Percentiles rank a stretch among this genome's conserved stretches.
phyloP scores from a whole-genome alignment of 2,797 vertebrate species.

The Gymnothorax javanicus region DNA sequence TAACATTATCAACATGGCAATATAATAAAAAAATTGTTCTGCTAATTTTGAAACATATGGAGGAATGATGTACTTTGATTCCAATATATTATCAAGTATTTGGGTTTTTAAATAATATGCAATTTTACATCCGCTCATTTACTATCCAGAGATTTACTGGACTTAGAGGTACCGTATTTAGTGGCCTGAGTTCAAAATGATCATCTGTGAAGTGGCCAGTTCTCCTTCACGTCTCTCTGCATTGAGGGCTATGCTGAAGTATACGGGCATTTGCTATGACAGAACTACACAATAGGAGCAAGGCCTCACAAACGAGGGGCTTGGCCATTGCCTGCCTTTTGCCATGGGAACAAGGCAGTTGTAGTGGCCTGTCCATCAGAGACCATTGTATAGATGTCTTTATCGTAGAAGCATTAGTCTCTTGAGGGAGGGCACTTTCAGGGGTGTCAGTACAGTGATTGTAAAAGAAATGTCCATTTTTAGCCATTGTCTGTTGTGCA shows the following conservation, averaged over 20 bases:
- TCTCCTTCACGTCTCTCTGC: slow-evolving; percentile 1
- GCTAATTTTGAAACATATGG: too few species aligned
- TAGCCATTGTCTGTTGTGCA: neutral
- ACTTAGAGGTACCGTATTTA: neutral
- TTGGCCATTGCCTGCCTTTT: neutral
- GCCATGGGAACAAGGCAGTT: slow-evolving; percentile 29
- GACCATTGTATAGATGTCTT: neutral
- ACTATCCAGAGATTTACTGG: neutral
- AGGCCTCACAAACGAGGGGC: slow-evolving; percentile 8
- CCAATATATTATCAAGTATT: too few species aligned
- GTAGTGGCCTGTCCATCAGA: neutral
- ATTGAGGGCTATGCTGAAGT: neutral
- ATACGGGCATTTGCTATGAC: neutral
- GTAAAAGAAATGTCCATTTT: neutral
- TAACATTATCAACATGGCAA: too few species aligned
- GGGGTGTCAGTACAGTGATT: neutral
- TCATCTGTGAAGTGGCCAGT: neutral
- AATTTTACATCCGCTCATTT: neutral
- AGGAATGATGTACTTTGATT: too few species aligned
- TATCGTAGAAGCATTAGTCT: slow-evolving; percentile 21
- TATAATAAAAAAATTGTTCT: too few species aligned
- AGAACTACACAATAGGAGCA: neutral
- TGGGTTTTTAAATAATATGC: neutral
- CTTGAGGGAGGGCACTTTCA: slow-evolving; percentile 17
- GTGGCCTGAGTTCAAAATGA: neutral